These are phyloP conservation scores for Beroe forskalii DNA, from an alignment of 37 sponge, comb jelly and placozoan genomes.

Conservation along the genomic window DNA sequence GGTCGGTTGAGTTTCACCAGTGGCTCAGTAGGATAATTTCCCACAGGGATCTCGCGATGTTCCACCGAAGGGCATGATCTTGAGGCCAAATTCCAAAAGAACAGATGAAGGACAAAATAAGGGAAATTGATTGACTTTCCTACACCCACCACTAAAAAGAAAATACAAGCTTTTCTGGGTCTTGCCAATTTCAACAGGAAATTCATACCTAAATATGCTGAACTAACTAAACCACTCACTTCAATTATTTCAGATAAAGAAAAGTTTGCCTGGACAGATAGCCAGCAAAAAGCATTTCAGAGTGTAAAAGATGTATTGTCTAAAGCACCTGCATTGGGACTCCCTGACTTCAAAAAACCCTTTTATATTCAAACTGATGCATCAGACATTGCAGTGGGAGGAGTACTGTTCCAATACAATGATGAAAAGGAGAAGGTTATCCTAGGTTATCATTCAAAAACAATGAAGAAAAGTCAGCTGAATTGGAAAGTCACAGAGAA, in stretches of 20 bases:
- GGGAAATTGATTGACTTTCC: too few relatives aligned
- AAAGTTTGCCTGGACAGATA: not conserved
- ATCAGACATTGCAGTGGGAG: not conserved
- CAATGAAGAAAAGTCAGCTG: not conserved
- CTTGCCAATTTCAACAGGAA: constrained; percentile 25
- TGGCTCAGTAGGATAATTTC: too few relatives aligned
- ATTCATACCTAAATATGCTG: not conserved
- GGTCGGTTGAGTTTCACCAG: too few relatives aligned
- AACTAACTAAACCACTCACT: not conserved
- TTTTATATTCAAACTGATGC: constrained; percentile 32
- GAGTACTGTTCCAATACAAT: not conserved
- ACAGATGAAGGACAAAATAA: too few relatives aligned
- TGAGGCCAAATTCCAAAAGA: too few relatives aligned
- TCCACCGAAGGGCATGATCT: too few relatives aligned
- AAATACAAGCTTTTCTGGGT: constrained; percentile 42
- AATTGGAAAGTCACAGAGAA: not conserved
- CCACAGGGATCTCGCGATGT: too few relatives aligned
- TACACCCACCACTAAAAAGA: not conserved
- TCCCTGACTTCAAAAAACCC: not conserved
- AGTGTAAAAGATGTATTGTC: not conserved
- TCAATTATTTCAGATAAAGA: not conserved
- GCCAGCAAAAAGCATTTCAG: not conserved
- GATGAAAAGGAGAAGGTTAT: not conserved
- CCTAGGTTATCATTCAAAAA: not conserved
- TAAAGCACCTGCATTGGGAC: not conserved